These are phyloP conservation scores for Hippasteria phrygiana DNA, from an alignment of 53 echinoderm and acorn worm genomes.

Conservation along the genomic window DNA sequence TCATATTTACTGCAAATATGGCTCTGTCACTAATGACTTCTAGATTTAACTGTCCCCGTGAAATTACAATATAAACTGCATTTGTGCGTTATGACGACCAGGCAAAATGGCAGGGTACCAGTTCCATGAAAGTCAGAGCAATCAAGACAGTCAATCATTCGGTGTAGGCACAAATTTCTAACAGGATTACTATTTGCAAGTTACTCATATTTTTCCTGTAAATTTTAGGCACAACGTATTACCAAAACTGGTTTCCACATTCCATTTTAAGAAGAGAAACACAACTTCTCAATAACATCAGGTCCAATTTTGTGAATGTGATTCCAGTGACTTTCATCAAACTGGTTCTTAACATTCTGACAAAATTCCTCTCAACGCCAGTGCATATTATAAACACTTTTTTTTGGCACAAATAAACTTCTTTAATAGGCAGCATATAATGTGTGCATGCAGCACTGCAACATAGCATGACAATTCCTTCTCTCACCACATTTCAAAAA, in stretches of 20 bases:
- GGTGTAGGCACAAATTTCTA: background rate
- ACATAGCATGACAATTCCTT: slow-evolving; percentile 21
- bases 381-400: slow-evolving; percentile 28
- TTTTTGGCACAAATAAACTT: slow-evolving; percentile 58
- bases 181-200: too few species aligned
- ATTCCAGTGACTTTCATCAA: background rate
- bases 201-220: too few species aligned
- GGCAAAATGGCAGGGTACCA: slow-evolving; percentile 29
- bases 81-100: slow-evolving; percentile 22
- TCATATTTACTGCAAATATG: background rate
- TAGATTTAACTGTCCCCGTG: background rate
- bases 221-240: too few species aligned
- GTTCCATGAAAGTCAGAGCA: slow-evolving; percentile 8
- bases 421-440: slow-evolving; percentile 62
- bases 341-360: slow-evolving; percentile 21
- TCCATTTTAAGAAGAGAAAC: background rate
- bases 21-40: slow-evolving; percentile 1
- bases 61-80: slow-evolving; percentile 38
- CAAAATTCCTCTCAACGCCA: slow-evolving; percentile 12
- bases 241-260: too few species aligned
- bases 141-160: too few species aligned
- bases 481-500: slow-evolving; percentile 10
- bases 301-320: too few species aligned
- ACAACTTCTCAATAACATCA: too few species aligned
- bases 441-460: slow-evolving; percentile 51